These are phyloP conservation scores for Platalea minor DNA, from an alignment of 2,797 vertebrate genomes.

Conservation along the genomic window DNA sequence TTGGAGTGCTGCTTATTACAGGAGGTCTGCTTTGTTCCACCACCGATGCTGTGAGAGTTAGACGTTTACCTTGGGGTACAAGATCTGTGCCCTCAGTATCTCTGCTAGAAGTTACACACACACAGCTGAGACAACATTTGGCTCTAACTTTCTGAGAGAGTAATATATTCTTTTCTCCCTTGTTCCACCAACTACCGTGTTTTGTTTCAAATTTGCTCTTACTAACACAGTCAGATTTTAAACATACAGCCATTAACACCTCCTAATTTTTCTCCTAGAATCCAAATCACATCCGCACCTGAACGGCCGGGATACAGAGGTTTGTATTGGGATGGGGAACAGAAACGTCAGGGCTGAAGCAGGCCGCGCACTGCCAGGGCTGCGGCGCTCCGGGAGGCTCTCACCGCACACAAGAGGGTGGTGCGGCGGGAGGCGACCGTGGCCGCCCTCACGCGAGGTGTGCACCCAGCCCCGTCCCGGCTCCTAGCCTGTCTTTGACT, in stretches of 20 bases:
- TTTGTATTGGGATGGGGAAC: neutral
- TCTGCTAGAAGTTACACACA: neutral
- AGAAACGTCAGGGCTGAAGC: neutral
- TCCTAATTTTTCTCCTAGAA: neutral
- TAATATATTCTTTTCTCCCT: neutral
- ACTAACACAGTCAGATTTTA: neutral
- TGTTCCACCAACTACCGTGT: neutral
- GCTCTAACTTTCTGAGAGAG: neutral
- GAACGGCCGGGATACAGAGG: neutral
- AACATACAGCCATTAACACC: neutral
- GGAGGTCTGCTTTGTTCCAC: neutral
- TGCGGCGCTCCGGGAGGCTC: neutral
- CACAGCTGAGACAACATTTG: neutral
- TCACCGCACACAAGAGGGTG: neutral
- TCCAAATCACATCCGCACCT: neutral
- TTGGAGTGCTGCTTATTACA: neutral
- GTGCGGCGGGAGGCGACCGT: rapidly evolving
- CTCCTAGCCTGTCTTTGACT: neutral
- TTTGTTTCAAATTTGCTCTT: neutral
- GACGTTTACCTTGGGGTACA: neutral
- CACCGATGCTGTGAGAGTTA: neutral
- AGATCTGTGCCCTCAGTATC: neutral
- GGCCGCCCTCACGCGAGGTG: rapidly evolving
- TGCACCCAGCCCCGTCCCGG: neutral
- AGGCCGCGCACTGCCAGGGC: neutral